phyloP scores from a whole-genome alignment of 2,797 vertebrate genomes.

The Aselliscus stoliczkanus region DNA sequence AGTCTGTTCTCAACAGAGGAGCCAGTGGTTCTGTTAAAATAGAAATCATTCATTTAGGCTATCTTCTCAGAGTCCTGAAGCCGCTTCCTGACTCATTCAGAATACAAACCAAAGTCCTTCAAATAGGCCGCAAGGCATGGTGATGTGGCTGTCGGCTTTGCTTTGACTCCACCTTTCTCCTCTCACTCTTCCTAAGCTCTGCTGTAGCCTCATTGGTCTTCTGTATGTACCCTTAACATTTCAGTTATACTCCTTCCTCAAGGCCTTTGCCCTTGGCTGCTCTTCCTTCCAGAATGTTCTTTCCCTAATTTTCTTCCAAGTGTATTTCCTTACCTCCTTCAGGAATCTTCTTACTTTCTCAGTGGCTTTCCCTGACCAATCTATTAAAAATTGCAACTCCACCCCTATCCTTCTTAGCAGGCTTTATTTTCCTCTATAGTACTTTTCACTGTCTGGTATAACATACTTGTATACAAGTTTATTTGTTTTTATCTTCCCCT shows the following conservation, averaged over 20 bases:
- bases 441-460: not conserved
- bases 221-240: not conserved
- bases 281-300: not conserved
- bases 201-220: not conserved
- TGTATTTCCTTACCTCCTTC: not conserved
- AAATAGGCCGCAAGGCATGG: accelerated
- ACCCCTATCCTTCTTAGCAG: not conserved
- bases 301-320: not conserved
- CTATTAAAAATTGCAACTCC: not conserved
- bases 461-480: not conserved
- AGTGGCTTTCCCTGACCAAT: not conserved
- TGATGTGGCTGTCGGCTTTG: no score
- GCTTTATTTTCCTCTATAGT: not conserved
- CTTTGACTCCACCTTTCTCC: not conserved
- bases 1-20: not conserved
- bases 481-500: not conserved
- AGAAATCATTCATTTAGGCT: not conserved
- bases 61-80: not conserved
- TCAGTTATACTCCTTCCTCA: not conserved
- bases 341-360: not conserved
- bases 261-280: not conserved
- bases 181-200: not conserved
- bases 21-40: not conserved
- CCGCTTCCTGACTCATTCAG: not conserved
- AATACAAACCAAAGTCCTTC: not conserved